phyloP scores from a whole-genome alignment of 2,888 invertebrate genomes.

The Sinelater perroti region DNA sequence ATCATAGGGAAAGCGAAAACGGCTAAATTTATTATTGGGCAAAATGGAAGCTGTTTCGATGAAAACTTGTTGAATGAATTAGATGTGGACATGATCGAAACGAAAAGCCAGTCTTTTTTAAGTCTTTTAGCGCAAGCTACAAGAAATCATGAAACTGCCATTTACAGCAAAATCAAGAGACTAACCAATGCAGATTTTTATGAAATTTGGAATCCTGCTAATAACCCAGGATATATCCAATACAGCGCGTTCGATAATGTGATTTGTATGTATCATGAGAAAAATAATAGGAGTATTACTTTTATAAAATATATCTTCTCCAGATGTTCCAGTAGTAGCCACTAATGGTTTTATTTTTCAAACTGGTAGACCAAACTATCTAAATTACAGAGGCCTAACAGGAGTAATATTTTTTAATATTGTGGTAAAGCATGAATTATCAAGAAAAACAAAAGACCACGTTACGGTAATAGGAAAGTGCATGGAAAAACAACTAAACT shows the following conservation, averaged over 20 bases:
- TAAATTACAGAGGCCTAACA: neutral
- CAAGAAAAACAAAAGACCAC: too few species aligned
- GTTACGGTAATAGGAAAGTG: too few species aligned
- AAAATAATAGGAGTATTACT: neutral
- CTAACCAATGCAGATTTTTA: too few species aligned
- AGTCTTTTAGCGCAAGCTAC: neutral
- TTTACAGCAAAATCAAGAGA: neutral
- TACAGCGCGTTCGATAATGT: too few species aligned
- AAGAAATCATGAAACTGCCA: neutral
- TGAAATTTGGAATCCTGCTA: too few species aligned
- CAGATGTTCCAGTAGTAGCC: neutral
- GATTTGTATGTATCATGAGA: neutral
- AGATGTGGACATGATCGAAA: slow-evolving; percentile 17
- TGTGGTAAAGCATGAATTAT: too few species aligned
- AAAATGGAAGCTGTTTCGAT: slow-evolving; percentile 45
- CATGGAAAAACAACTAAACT: too few species aligned
- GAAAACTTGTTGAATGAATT: slow-evolving; percentile 43
- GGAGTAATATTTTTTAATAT: too few species aligned
- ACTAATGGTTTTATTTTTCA: neutral
- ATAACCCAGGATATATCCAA: too few species aligned
- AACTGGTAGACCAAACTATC: neutral
- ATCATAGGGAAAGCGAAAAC: slow-evolving; percentile 39
- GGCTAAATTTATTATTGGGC: slow-evolving; percentile 45
- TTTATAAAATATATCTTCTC: neutral
- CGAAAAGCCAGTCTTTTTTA: neutral